Percentiles rank a stretch among this genome's conserved stretches.
Conservation (phyloP, 1,140 invertebrate species). For the Drosophila kanapiae region DNA sequence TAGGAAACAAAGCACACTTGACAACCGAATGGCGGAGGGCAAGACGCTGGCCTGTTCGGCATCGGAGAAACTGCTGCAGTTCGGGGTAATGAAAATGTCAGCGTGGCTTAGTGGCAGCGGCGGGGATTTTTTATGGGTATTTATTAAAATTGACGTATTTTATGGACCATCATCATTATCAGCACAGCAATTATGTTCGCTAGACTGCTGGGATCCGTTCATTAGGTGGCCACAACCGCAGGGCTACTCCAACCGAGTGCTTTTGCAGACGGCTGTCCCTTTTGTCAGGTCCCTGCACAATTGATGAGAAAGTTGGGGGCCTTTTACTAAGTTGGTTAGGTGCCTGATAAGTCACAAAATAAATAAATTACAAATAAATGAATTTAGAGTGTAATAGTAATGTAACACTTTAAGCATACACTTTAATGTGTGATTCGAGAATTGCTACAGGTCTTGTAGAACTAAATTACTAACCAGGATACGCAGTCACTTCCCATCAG, state of each 20-base stretch:
- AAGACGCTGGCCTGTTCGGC: constrained; percentile 1
- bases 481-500: constrained; percentile 8
- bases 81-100: constrained; percentile 76
- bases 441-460: neutral
- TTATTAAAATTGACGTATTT: constrained; percentile 79
- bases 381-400: no score
- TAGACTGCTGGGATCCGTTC: constrained; percentile 31
- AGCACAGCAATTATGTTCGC: constrained; percentile 62
- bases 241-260: constrained; percentile 2
- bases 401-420: no score
- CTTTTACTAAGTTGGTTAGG: no score
- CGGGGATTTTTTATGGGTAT: constrained; percentile 53
- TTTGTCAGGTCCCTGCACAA: neutral
- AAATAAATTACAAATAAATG: no score
- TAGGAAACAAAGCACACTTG: constrained; percentile 55
- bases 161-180: constrained; percentile 59
- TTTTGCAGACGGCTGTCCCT: neutral
- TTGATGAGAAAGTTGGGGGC: no score
- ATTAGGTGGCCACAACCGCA: constrained; percentile 23
- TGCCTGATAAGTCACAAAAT: no score
- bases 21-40: constrained; percentile 29
- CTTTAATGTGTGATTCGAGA: neutral
- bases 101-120: constrained; percentile 49
- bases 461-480: neutral
- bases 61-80: constrained; percentile 24